Evolutionary conservation across 2,888 invertebrate genomes (phyloP), one percentile per base, ranked within the genome.

Genomic region (Drosophila subsilvestris): DNA sequence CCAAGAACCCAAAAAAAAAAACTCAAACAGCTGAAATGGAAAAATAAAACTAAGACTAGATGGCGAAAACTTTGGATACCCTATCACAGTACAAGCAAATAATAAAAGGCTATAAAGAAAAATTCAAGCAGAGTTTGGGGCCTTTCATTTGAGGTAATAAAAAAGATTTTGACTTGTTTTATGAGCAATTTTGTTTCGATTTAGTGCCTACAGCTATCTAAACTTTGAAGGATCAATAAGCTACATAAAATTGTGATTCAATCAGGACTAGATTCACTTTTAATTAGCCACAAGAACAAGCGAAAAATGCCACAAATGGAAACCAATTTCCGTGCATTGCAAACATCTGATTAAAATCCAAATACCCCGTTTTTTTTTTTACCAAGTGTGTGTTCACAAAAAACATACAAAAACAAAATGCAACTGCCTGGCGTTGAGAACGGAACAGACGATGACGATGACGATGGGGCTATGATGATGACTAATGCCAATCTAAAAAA

Each of bases 1-100:
- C 83, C 80, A 82, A 75, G 80, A 86, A 76, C 53, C 62, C 43
- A 54, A 55, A 55, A 55, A 22, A 61, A 58, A 43, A 54, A 54
- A 58, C 56, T 56, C 29, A 53, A 74, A 50, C 69, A 75, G 63
- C 55, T 45, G 32, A 71, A 71, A 71, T 57, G 63, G 55, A 71
- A 59, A 62, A 37, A 2, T n/a, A 37, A 7, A 37, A 37, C 7
- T 2, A 7, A 7, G 7, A 27, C n/a, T 2, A 7, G 6, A 37
- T 6, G 6, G 2, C n/a, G 7, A 2, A 6, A n/a, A 37, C 2
- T 7, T 37, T 7, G 7, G n/a, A 37, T 37, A 7, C 37, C n/a
- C 37, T 37, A 2, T 2, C n/a, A 1, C 12, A 10, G 8, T 3
- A 9, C 2, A 27, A 9, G 1, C 9, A 8, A 27, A 6, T 9